Conservation (phyloP, 37 sponge, comb jelly and placozoan species). For the Bolinopsis microptera region DNA sequence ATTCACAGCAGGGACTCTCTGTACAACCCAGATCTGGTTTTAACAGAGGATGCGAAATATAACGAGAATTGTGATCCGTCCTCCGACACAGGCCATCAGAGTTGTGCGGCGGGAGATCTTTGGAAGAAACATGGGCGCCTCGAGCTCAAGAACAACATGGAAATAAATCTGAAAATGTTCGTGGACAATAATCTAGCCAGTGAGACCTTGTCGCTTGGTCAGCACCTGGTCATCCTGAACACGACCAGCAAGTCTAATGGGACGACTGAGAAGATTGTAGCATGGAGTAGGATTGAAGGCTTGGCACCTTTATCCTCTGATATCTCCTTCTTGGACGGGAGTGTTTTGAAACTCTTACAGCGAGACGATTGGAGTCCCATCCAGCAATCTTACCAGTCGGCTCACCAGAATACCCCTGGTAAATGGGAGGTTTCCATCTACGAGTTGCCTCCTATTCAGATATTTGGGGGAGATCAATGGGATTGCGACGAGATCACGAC, state of each 20-base stretch:
- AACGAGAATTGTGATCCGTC: background rate
- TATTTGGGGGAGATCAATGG: conserved; percentile 60
- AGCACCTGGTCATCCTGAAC: background rate
- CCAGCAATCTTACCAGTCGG: background rate
- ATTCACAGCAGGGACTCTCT: background rate
- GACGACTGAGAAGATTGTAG: background rate
- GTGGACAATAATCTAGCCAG: conserved; percentile 31
- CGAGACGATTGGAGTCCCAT: conserved; percentile 41
- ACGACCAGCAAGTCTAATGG: background rate
- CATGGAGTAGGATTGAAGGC: background rate
- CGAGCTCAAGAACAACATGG: background rate
- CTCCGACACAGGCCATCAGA: background rate
- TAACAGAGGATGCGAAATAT: background rate
- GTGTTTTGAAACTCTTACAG: background rate
- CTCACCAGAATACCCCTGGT: background rate
- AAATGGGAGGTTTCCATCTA: conserved; percentile 45
- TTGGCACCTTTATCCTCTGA: background rate
- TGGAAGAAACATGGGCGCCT: conserved; percentile 15
- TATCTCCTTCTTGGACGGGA: background rate
- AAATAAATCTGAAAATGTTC: conserved; percentile 9
- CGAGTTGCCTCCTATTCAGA: background rate
- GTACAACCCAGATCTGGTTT: background rate
- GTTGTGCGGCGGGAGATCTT: conserved; percentile 35
- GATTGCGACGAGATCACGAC: background rate
- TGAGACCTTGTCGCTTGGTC: background rate